Conservation (phyloP, 2,888 invertebrate genomes). For the Drosophila falleni region DNA sequence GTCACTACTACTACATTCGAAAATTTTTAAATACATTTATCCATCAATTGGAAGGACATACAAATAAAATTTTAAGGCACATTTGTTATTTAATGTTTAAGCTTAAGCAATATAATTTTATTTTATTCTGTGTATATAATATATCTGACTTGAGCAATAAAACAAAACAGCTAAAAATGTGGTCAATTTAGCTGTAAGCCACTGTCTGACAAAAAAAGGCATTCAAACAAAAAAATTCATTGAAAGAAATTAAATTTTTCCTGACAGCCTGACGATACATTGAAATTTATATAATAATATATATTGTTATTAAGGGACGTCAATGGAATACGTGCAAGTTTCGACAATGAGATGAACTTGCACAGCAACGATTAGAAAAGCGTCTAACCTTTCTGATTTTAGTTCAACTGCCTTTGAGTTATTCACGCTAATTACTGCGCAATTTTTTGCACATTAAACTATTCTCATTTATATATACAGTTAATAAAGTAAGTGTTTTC, state of each 20-base stretch:
- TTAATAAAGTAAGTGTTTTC: background rate
- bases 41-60: too few relatives aligned
- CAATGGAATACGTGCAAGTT: slow-evolving; percentile 11
- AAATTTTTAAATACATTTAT: too few relatives aligned
- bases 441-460: slow-evolving; percentile 18
- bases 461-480: slow-evolving; percentile 1
- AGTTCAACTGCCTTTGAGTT: slow-evolving; percentile 28
- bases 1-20: too few relatives aligned
- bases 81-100: too few relatives aligned
- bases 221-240: too few relatives aligned
- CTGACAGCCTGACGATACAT: background rate
- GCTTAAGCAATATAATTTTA: too few relatives aligned
- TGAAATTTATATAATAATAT: background rate
- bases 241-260: background rate
- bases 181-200: too few relatives aligned
- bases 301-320: background rate
- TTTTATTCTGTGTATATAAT: too few relatives aligned
- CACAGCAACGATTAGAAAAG: slow-evolving; percentile 15
- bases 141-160: too few relatives aligned
- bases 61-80: too few relatives aligned
- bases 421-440: slow-evolving; percentile 38
- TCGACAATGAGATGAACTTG: slow-evolving; percentile 8
- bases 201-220: too few relatives aligned
- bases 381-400: slow-evolving; percentile 29
- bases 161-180: too few relatives aligned